Percentiles rank a stretch among this genome's conserved stretches.
These are phyloP conservation scores for Grallaria varia DNA, from an alignment of 2,113 vertebrate genomes.

Conservation along the genomic window DNA sequence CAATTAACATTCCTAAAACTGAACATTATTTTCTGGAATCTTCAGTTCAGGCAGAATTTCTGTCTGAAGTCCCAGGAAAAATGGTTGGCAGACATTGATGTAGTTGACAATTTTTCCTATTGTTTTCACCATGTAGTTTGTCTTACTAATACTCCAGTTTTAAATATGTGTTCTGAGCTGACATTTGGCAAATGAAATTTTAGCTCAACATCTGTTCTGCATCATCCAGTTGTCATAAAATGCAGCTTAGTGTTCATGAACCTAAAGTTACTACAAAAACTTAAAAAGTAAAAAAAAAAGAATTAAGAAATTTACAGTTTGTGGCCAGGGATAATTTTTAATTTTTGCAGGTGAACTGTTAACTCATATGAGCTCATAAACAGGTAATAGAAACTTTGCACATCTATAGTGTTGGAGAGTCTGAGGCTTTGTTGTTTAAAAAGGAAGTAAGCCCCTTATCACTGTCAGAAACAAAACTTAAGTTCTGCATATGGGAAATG, in stretches of 20 bases:
- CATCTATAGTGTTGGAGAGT: not conserved
- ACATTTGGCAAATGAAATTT: constrained; percentile 12
- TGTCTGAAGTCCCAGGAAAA: not conserved
- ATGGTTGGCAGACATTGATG: not conserved
- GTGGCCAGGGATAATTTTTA: not conserved
- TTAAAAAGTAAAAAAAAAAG: too few species aligned
- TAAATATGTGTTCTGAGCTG: not conserved
- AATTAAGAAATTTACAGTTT: not conserved
- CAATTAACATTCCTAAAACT: not conserved
- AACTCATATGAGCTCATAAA: not conserved
- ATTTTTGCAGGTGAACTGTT: not conserved
- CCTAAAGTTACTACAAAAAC: not conserved
- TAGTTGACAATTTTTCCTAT: not conserved
- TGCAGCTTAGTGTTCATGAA: not conserved
- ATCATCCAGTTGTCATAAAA: constrained; percentile 8
- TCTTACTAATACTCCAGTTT: not conserved
- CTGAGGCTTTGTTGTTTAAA: not conserved
- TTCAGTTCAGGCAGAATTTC: not conserved
- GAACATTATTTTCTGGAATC: not conserved
- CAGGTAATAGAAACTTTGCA: not conserved
- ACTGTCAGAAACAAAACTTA: not conserved
- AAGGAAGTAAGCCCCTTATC: not conserved
- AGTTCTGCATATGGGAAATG: not conserved
- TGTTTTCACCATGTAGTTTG: not conserved
- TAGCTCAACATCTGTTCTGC: constrained; percentile 24